Evolutionary conservation across 2,888 invertebrate species (phyloP), one percentile per base, ranked within the genome.

Genomic region (Phytoseiulus persimilis): DNA sequence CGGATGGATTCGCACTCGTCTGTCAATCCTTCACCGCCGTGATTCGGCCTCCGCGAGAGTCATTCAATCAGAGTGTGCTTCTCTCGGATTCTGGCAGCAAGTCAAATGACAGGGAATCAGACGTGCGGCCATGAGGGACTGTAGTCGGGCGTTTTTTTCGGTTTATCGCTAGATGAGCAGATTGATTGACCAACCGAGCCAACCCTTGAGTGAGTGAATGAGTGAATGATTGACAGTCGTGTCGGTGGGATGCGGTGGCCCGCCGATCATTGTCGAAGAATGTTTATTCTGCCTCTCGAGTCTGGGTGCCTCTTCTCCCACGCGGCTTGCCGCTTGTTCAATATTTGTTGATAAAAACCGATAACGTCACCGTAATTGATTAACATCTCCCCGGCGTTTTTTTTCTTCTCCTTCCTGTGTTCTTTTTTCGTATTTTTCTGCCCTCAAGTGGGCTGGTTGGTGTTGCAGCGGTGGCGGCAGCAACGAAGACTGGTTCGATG

Each of bases 321-420:
- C 87, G 87, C 32, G 87, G 87, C 32, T 87, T 87, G 87, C 33
- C 39, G 87, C 33, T 45, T 45, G 87, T 87, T 87, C 87, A 45
- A 33, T 87, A 45, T 32, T 32, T 31, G 32, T 45, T 32, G 87
- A 87, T 87, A 87, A 39, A 39, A 39, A 45, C 33, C 87, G 87
- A 87, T 87, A 87, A 87, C 87, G 87, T 87, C 87, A 87, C 87
- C 45, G 32, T 87, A 87, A 87, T 87, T 87, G 87, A 87, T 87
- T 87, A 87, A 45, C 87, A 87, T 87, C 87, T 87, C 45, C 32
- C 87, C 32, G 28, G 65, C 65, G 65, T 65, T 65, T 28, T 65
- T 65, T 28, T 65, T 23, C 23, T 65, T 65, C 65, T 65, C 2
- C 28, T 28, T 65, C 65, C 65, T 65, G 39, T 28, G 65, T 65